Evolutionary conservation across 1,140 invertebrate species (phyloP), one percentile per base, ranked within the genome.

Genomic region (Leptinotarsa defecta): DNA sequence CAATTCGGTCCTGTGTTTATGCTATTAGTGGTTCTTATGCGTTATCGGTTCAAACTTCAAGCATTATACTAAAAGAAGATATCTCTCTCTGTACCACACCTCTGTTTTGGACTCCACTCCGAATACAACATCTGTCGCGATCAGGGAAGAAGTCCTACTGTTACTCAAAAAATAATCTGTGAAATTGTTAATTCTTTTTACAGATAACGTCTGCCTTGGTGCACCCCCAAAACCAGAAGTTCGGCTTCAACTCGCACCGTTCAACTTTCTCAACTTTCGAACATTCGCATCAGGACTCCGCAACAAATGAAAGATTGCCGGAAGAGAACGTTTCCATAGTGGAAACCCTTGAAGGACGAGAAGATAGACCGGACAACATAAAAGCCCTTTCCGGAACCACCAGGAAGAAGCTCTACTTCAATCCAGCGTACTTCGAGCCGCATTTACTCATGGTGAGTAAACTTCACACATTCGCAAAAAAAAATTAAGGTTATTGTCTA

Each of bases 381-480:
- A 85, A 89, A 77, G 88, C 90, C 67, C 91, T 92, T 75, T 88
- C 87, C 20, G 89, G 89, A 78, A 87, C 86, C 13, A 90, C 91
- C 11, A 87, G 93, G 71, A 90, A 92, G 75, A 95, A 95, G 81
- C 87, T 95, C 0, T 95, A 95, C 81, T 95, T 96, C 79, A 95
- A 95, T 85, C 94, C 94, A 2, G 93, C 94, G 3, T 95, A 95
- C 82, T 95, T 96, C 81, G 94, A 96, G 82, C 92, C 93, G 61
- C 93, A 96, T 82, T 82, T 95, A 27, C 86, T 96, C 80, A 85
- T 92, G 86, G 94, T 95, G 88, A 89, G 89, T 20, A n/a, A 0
- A 43, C 34, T 43, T 43, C 34, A 43, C 34, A 43, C 2, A 34
- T 34, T 34, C 2, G 34, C 6, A 8, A 43, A 2, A 43, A 2